phyloP scores from a whole-genome alignment of 2,797 vertebrate species.

The Neomorphus geoffroyi region DNA sequence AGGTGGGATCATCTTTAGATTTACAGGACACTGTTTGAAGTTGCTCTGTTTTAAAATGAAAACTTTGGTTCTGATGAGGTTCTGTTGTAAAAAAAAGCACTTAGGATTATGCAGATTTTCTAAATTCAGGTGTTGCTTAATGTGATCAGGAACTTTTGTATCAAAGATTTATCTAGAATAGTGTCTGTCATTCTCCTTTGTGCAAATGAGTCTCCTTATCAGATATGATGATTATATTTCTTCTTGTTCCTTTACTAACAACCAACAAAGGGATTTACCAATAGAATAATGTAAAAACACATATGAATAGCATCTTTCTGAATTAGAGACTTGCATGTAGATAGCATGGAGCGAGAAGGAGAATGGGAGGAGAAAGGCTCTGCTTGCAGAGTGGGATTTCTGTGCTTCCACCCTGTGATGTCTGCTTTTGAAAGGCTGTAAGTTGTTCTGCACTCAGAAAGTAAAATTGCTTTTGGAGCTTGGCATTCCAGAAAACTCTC shows the following conservation, averaged over 20 bases:
- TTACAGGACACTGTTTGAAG: not conserved
- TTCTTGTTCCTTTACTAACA: not conserved
- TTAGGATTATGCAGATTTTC: not conserved
- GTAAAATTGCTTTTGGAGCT: not conserved
- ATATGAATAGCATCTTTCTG: not conserved
- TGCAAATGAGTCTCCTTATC: not conserved
- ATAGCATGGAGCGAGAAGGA: not conserved
- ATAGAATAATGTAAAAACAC: not conserved
- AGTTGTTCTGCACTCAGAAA: not conserved
- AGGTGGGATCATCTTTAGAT: not conserved
- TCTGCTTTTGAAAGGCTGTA: not conserved
- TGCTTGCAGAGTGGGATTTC: not conserved
- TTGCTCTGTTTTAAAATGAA: not conserved
- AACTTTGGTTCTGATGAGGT: not conserved
- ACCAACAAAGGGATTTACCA: not conserved
- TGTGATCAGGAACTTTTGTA: not conserved
- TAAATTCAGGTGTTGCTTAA: not conserved
- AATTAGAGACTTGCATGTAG: not conserved
- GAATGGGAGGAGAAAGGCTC: not conserved
- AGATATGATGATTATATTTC: not conserved
- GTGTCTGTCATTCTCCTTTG: not conserved
- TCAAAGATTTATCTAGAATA: not conserved
- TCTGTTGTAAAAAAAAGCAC: not conserved
- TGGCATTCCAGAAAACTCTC: not conserved
- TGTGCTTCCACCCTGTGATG: not conserved